Conservation (phyloP, 2,888 invertebrate genomes). For the Oligia fasciuncula region DNA sequence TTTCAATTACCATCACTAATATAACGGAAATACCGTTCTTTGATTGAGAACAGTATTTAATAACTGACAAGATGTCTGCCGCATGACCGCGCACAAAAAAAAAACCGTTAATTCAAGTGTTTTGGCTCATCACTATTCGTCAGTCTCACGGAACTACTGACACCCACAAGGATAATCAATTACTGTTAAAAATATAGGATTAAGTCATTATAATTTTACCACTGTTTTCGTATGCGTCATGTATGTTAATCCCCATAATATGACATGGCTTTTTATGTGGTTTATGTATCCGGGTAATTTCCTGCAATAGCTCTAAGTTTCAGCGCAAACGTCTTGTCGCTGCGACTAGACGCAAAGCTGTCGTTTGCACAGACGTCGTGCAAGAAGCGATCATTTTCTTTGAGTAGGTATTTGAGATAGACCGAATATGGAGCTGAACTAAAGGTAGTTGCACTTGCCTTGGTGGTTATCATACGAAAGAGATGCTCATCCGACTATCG, state of each 20-base stretch:
- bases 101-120: slow-evolving; percentile 41
- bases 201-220: slow-evolving; percentile 47
- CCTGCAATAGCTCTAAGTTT: not conserved
- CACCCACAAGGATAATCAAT: slow-evolving; percentile 46
- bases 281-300: slow-evolving; percentile 36
- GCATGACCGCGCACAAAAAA: slow-evolving; percentile 57
- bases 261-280: not conserved
- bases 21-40: slow-evolving; percentile 43
- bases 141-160: slow-evolving; percentile 56
- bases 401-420: not conserved
- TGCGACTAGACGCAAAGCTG: not conserved
- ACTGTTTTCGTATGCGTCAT: slow-evolving; percentile 33
- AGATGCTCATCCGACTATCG: not conserved
- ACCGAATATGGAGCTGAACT: not conserved
- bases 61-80: slow-evolving; percentile 52
- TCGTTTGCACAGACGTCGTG: not conserved
- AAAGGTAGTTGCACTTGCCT: not conserved
- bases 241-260: slow-evolving; percentile 30
- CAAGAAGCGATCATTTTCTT: not conserved
- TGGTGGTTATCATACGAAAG: not conserved
- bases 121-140: slow-evolving; percentile 43
- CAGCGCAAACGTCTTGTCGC: not conserved
- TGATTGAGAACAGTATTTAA: slow-evolving; percentile 37
- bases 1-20: slow-evolving; percentile 17
- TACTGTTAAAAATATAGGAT: slow-evolving; percentile 36